Evolutionary conservation across 2,888 invertebrate genomes (phyloP).

Genomic region (Ophraella communa): DNA sequence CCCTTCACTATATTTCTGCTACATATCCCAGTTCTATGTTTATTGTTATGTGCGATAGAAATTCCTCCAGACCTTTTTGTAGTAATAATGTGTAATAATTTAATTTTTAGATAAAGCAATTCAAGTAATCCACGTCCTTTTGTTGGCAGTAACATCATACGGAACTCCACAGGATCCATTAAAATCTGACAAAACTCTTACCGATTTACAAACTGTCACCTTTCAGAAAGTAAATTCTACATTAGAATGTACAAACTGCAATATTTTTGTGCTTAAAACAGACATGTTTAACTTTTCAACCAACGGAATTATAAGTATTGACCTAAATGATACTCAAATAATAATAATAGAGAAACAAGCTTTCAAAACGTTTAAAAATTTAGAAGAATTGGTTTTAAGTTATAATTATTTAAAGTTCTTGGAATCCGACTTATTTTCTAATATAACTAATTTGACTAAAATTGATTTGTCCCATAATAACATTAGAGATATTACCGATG

Average conservation of each 20-base stretch:
- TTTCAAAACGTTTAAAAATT: conserved; percentile 54
- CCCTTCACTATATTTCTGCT: no score
- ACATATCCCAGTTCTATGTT: no score
- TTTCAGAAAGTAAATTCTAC: conserved; percentile 38
- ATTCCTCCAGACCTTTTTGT: no score
- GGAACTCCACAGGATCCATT: background rate
- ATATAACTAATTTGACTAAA: background rate
- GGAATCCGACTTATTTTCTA: background rate
- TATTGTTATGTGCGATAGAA: no score
- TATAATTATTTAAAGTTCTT: conserved; percentile 39
- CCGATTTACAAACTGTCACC: background rate
- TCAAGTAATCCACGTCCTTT: background rate
- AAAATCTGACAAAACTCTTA: no score
- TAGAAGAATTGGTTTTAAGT: conserved; percentile 49
- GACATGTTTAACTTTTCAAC: conserved; percentile 56
- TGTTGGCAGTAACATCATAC: background rate
- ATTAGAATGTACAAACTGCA: conserved; percentile 53
- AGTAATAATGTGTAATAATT: no score
- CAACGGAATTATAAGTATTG: conserved; percentile 53
- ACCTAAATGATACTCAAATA: conserved; percentile 50
- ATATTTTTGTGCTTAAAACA: conserved; percentile 47
- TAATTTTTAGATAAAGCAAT: background rate
- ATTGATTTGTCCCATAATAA: background rate
- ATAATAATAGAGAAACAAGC: conserved; percentile 47
- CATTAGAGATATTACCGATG: background rate